phyloP scores from a whole-genome alignment of 2,797 vertebrate species.

The Leptoclinus maculatus region DNA sequence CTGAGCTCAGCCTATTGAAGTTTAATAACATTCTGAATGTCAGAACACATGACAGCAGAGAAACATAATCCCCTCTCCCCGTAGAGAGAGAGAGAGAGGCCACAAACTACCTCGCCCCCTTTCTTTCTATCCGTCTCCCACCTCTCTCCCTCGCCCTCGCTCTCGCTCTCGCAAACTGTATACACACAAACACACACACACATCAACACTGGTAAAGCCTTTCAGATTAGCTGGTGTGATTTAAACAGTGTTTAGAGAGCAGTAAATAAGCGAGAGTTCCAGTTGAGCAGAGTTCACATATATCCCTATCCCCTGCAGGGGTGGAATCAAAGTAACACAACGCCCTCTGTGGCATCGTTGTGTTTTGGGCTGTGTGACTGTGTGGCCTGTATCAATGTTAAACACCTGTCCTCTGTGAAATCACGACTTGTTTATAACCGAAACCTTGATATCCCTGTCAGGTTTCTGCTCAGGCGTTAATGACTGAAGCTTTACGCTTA shows the following conservation, averaged over 20 bases:
- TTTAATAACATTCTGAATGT: slow-evolving; percentile 84
- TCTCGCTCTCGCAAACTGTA: slow-evolving; percentile 26
- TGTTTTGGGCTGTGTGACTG: slow-evolving; percentile 19
- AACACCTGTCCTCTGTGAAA: slow-evolving; percentile 20
- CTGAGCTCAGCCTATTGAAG: slow-evolving; percentile 80
- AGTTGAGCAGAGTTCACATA: slow-evolving; percentile 62
- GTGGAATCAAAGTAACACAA: slow-evolving; percentile 49
- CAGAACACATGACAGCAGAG: slow-evolving; percentile 80
- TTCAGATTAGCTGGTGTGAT: slow-evolving; percentile 75
- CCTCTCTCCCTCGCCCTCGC: slow-evolving; percentile 6
- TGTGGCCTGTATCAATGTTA: slow-evolving; percentile 11
- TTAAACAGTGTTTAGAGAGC: slow-evolving; percentile 73
- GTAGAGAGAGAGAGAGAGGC: slow-evolving; percentile 56
- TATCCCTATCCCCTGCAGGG: slow-evolving; percentile 25
- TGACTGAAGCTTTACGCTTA: background rate
- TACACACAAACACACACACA: slow-evolving; percentile 58
- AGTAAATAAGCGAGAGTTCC: slow-evolving; percentile 72
- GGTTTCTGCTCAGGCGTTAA: slow-evolving; percentile 27
- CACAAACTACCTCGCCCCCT: slow-evolving; percentile 50
- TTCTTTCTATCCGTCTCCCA: slow-evolving; percentile 24
- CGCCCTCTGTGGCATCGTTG: slow-evolving; percentile 4
- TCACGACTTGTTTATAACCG: slow-evolving; percentile 10
- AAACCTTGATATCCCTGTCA: slow-evolving; percentile 15
- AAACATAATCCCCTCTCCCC: slow-evolving; percentile 79
- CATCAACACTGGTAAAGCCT: slow-evolving; percentile 57